Percentiles rank a stretch among this genome's conserved stretches.
Conservation (phyloP, 1,140 invertebrate genomes). For the Aculops lycopersici region DNA sequence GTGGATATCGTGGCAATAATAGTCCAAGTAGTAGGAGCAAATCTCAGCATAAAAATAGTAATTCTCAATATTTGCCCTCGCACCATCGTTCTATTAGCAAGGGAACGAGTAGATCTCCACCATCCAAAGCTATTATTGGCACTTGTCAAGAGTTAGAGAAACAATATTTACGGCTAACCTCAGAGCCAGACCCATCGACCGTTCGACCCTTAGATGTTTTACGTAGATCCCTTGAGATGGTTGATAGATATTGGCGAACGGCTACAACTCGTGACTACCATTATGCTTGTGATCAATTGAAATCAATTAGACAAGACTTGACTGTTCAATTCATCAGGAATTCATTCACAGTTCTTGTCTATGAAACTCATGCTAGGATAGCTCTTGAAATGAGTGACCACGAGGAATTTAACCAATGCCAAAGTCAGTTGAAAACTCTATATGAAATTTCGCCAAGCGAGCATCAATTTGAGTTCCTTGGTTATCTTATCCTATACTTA, state of each 20-base stretch:
- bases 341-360: constrained; percentile 72
- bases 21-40: no score
- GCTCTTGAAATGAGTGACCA: constrained; percentile 86
- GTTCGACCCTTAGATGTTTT: constrained; percentile 60
- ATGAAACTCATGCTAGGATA: constrained; percentile 87
- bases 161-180: constrained; percentile 64
- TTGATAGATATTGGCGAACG: constrained; percentile 45
- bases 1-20: no score
- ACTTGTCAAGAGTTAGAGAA: constrained; percentile 73
- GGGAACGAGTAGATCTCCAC: neutral
- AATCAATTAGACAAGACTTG: constrained; percentile 89
- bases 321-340: constrained; percentile 85
- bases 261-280: constrained; percentile 56
- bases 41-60: no score
- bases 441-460: constrained; percentile 37
- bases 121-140: constrained; percentile 58
- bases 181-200: constrained; percentile 55
- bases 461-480: constrained; percentile 58
- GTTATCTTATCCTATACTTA: constrained; percentile 78
- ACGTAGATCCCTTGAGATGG: constrained; percentile 44
- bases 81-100: no score
- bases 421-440: constrained; percentile 74
- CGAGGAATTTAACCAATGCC: constrained; percentile 95
- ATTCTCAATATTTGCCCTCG: no score
- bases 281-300: constrained; percentile 87